phyloP scores from a whole-genome alignment of 2,113 vertebrate genomes.

The Triplophysa siluroides region DNA sequence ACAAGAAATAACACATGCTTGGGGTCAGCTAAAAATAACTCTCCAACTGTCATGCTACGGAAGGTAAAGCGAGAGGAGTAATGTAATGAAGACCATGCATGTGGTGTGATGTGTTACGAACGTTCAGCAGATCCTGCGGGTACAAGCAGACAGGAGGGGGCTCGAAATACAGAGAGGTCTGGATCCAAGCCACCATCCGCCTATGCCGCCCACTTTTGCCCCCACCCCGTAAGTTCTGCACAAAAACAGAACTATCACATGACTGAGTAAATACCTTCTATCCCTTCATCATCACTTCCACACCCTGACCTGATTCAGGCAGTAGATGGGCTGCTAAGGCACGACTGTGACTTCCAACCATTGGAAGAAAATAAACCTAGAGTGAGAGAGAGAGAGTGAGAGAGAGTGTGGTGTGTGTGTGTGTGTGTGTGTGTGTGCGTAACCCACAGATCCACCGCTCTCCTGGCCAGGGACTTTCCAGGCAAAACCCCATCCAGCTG shows the following conservation, averaged over 20 bases:
- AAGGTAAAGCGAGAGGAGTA: slow-evolving; percentile 52
- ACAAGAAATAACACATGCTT: slow-evolving; percentile 60
- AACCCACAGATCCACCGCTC: slow-evolving; percentile 67
- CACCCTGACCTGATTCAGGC: slow-evolving; percentile 45
- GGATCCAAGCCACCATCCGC: slow-evolving; percentile 38
- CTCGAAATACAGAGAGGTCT: slow-evolving; percentile 24
- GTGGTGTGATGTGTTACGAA: slow-evolving; percentile 54
- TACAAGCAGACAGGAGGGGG: slow-evolving; percentile 53
- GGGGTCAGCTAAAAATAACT: slow-evolving; percentile 68
- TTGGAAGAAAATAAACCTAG: slow-evolving; percentile 70
- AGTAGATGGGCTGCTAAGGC: slow-evolving; percentile 64
- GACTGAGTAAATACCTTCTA: slow-evolving; percentile 52
- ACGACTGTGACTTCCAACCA: slow-evolving; percentile 71
- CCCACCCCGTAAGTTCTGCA: slow-evolving; percentile 16
- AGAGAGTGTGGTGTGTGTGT: slow-evolving; percentile 32
- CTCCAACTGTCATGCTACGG: slow-evolving; percentile 56
- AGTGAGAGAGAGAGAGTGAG: not conserved
- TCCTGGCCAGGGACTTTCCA: slow-evolving; percentile 79
- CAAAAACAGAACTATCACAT: slow-evolving; percentile 30
- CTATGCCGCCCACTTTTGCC: slow-evolving; percentile 13
- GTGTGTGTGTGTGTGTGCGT: slow-evolving; percentile 43
- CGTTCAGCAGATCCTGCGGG: slow-evolving; percentile 11
- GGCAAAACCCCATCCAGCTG: slow-evolving; percentile 66
- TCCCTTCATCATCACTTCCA: slow-evolving; percentile 55
- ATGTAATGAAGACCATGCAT: slow-evolving; percentile 64